Conservation (phyloP, 1,140 invertebrate species). For the Nasonia giraulti region DNA sequence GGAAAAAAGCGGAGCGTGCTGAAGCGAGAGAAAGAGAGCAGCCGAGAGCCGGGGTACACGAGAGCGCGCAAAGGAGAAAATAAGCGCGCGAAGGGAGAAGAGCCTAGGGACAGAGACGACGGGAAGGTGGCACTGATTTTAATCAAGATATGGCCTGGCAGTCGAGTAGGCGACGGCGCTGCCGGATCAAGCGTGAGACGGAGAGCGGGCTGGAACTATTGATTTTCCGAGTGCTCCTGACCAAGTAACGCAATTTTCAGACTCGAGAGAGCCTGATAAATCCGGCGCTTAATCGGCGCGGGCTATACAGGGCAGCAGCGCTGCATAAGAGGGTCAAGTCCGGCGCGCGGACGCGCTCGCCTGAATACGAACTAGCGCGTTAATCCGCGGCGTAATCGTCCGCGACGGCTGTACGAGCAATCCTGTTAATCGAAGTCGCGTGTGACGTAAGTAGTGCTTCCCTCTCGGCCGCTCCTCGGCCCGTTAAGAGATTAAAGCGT, state of each 20-base stretch:
- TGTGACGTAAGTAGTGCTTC: slow-evolving; percentile 60
- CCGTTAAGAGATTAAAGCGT: slow-evolving; percentile 72
- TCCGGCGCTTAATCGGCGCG: too few species aligned
- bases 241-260: too few species aligned
- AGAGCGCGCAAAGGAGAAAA: too few species aligned
- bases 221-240: slow-evolving; percentile 73
- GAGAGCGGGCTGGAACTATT: slow-evolving; percentile 61
- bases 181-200: slow-evolving; percentile 64
- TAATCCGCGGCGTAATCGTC: too few species aligned
- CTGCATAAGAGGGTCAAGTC: background rate
- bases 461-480: too few species aligned
- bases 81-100: background rate
- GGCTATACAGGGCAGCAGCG: too few species aligned
- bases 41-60: too few species aligned
- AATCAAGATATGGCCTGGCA: slow-evolving; percentile 74
- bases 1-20: background rate
- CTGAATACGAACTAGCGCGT: background rate
- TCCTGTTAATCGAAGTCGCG: slow-evolving; percentile 64
- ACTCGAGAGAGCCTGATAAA: too few species aligned
- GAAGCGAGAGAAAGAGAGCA: background rate
- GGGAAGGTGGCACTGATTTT: slow-evolving; percentile 71
- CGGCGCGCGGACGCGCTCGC: background rate
- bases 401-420: slow-evolving; percentile 61
- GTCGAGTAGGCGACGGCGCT: slow-evolving; percentile 49
- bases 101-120: slow-evolving; percentile 50